Conservation (phyloP, 2,888 invertebrate species). For the Polymixis lichenea region DNA sequence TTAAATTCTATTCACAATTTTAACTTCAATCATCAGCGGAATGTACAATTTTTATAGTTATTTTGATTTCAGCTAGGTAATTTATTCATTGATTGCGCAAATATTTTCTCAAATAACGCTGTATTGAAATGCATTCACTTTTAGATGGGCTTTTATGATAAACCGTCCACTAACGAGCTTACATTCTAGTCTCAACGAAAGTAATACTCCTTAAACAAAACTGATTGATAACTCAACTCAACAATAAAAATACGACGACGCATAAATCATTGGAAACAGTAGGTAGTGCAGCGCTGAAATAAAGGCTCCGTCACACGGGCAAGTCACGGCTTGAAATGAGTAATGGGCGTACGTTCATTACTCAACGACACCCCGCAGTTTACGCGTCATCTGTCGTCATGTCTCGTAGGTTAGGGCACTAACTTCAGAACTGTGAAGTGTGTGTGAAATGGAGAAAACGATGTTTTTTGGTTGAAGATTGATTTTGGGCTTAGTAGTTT, state of each 20-base stretch:
- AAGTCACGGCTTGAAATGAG: slow-evolving; percentile 83
- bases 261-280: slow-evolving; percentile 78
- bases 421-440: slow-evolving; percentile 65
- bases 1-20: background rate
- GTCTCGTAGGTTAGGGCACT: slow-evolving; percentile 67
- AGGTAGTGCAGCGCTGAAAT: slow-evolving; percentile 80
- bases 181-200: slow-evolving; percentile 37
- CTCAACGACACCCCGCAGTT: slow-evolving; percentile 84
- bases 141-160: background rate
- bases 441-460: slow-evolving; percentile 61
- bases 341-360: slow-evolving; percentile 83
- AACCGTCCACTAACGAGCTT: slow-evolving; percentile 12
- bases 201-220: slow-evolving; percentile 34
- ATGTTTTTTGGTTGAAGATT: slow-evolving; percentile 55
- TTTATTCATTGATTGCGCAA: background rate
- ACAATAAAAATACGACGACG: slow-evolving; percentile 68
- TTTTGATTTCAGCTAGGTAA: background rate
- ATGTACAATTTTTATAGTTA: background rate
- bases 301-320: slow-evolving; percentile 80
- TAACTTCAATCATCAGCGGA: background rate
- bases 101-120: background rate
- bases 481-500: slow-evolving; percentile 53
- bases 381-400: slow-evolving; percentile 85
- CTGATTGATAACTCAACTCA: slow-evolving; percentile 69
- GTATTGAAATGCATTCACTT: background rate